These are phyloP conservation scores for Apaloderma vittatum DNA, from an alignment of 2,113 vertebrate genomes.

Conservation along the genomic window DNA sequence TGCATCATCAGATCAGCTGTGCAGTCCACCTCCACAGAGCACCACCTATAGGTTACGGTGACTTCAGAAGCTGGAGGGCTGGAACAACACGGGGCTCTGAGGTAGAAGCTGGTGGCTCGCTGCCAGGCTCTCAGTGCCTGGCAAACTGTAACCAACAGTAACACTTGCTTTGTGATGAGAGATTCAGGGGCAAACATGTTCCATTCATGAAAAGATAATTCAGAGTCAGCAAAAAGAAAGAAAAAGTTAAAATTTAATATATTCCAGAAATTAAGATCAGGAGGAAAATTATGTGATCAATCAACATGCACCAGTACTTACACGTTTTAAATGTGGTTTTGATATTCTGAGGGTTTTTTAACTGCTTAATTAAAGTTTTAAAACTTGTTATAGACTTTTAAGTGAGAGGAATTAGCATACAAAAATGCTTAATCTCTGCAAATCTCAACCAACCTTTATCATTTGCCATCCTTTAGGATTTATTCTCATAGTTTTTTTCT, in stretches of 20 bases:
- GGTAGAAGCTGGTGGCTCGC: rapidly evolving
- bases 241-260: neutral
- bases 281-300: neutral
- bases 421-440: neutral
- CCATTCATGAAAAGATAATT: neutral
- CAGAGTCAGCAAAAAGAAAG: neutral
- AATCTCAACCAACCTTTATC: neutral
- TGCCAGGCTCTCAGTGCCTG: neutral
- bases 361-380: neutral
- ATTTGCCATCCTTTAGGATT: neutral
- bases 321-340: neutral
- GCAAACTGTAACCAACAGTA: neutral
- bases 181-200: neutral
- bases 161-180: neutral
- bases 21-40: neutral
- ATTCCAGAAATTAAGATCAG: neutral
- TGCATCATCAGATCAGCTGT: neutral
- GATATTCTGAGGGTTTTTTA: neutral
- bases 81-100: rapidly evolving
- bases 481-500: neutral
- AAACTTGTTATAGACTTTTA: neutral
- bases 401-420: neutral
- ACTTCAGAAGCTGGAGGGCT: neutral
- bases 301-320: neutral
- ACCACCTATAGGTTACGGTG: rapidly evolving